Evolutionary conservation across 2,113 vertebrate species (phyloP), one percentile per base, ranked within the genome.

Genomic region (Galeopterus variegatus): DNA sequence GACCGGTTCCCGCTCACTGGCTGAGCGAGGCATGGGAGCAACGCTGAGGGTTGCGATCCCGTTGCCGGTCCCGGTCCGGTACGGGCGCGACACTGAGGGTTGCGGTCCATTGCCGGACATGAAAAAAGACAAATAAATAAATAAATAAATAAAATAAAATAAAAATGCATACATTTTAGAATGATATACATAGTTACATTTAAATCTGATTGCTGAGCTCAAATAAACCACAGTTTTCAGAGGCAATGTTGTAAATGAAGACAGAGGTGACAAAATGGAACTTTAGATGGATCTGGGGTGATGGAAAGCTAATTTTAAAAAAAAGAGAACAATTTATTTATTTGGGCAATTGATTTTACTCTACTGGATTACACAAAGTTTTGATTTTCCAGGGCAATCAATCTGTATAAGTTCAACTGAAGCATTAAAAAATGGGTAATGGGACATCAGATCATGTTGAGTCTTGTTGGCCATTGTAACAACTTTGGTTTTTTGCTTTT

Each of bases 121-220:
- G n/a, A n/a, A n/a, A n/a, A n/a, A n/a, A n/a, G n/a, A n/a, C n/a
- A n/a, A n/a, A n/a, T n/a, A n/a, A n/a, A n/a, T n/a, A n/a, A n/a
- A n/a, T n/a, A n/a, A n/a, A n/a, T n/a, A n/a, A n/a, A n/a, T n/a
- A n/a, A n/a, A n/a, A n/a, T n/a, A n/a, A n/a, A n/a, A n/a, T n/a
- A 98, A 98, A 97, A 95, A 98, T 98, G 98, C 98, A 98, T 98
- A 98, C 97, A 97, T 96, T 52, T 65, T 96, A 92, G 96, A 97
- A 98, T 92, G 72, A 97, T 97, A 98, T 97, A 94, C 97, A 98
- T 98, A 97, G 92, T 97, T 98, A 97, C 98, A 98, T 98, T 98
- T 97, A 98, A 98, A 96, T 95, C 98, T 97, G 97, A 98, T 96
- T 94, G 97, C 96, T 96, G 96, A 97, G 89, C 96, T 97, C 88